Conservation (phyloP, 2,113 vertebrate species). For the Turnix velox region DNA sequence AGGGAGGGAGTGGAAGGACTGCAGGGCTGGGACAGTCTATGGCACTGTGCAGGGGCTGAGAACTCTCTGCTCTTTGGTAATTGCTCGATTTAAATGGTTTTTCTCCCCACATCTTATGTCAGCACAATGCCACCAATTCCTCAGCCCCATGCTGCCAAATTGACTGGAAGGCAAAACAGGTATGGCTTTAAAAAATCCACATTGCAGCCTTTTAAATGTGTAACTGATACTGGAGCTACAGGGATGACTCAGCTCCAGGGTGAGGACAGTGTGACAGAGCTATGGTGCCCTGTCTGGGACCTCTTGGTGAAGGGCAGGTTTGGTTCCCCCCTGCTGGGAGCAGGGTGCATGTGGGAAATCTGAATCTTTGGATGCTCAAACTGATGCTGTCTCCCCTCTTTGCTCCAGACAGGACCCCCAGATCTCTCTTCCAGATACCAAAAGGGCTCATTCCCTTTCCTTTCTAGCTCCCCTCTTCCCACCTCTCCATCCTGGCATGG, state of each 20-base stretch:
- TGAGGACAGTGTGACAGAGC: neutral
- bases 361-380: neutral
- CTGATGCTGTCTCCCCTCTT: neutral
- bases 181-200: neutral
- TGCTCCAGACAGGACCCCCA: neutral
- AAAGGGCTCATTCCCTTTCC: neutral
- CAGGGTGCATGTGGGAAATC: neutral
- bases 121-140: neutral
- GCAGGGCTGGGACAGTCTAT: accelerated
- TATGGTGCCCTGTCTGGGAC: neutral
- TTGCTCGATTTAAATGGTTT: neutral
- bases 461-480: neutral
- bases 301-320: neutral
- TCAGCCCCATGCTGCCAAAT: neutral
- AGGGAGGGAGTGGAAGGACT: accelerated
- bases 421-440: neutral
- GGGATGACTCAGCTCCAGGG: neutral
- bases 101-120: neutral
- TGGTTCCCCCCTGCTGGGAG: neutral
- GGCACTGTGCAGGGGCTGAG: neutral
- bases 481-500: neutral
- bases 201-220: neutral
- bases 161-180: neutral
- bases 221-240: accelerated
- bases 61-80: neutral